Conservation (phyloP, 2,113 vertebrate species). For the Triplophysa tibetana region DNA sequence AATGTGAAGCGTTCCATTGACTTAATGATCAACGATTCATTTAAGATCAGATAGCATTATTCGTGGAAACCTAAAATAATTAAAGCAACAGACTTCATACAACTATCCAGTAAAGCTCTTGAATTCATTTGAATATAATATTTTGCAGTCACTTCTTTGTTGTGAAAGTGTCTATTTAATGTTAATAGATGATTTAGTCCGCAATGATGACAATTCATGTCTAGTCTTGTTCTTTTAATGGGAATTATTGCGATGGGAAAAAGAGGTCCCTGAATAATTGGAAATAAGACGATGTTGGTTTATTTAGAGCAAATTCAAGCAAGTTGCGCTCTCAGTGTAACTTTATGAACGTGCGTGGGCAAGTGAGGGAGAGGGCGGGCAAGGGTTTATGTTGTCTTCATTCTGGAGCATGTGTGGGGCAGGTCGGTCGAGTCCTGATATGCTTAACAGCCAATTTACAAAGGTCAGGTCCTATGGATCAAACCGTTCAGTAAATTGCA, state of each 20-base stretch:
- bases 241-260: no score
- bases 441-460: slow-evolving; percentile 87
- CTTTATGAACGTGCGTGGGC: slow-evolving; percentile 10
- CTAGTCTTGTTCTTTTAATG: no score
- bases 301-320: slow-evolving; percentile 38
- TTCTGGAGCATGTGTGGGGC: slow-evolving; percentile 68
- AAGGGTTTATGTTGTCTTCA: slow-evolving; percentile 22
- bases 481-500: slow-evolving; percentile 80
- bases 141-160: not conserved
- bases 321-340: slow-evolving; percentile 17
- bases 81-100: not conserved
- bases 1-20: slow-evolving; percentile 33
- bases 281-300: not conserved
- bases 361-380: not conserved
- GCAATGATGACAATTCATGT: no score
- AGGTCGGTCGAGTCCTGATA: slow-evolving; percentile 71
- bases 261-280: not conserved
- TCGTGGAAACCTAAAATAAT: not conserved
- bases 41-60: slow-evolving; percentile 8
- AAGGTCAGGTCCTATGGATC: slow-evolving; percentile 82
- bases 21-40: slow-evolving; percentile 15
- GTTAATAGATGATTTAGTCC: not conserved
- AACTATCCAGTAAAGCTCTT: not conserved
- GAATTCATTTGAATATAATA: not conserved
- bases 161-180: no score